Conservation (phyloP, 2,888 invertebrate genomes). For the Eledona agricola region DNA sequence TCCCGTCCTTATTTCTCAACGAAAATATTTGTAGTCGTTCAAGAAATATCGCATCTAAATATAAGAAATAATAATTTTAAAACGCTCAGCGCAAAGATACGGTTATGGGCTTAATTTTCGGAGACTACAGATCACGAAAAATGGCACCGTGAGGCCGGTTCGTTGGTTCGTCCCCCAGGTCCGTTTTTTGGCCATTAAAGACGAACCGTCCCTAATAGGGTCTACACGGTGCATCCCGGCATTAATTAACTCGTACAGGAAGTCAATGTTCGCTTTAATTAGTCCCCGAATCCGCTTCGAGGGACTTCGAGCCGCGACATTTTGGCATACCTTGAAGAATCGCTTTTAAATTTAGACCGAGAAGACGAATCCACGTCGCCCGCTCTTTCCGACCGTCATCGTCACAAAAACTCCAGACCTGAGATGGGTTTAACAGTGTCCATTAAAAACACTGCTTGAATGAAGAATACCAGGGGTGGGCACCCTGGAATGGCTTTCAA, state of each 20-base stretch:
- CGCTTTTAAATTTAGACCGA: conserved; percentile 41
- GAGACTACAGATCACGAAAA: too few relatives aligned
- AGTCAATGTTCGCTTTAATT: conserved; percentile 55
- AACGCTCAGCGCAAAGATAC: too few relatives aligned
- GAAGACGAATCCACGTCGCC: conserved; percentile 2
- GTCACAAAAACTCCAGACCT: conserved; percentile 41
- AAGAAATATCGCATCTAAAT: too few relatives aligned
- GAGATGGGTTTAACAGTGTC: conserved; percentile 45
- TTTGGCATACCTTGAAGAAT: conserved; percentile 42
- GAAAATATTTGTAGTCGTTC: too few relatives aligned
- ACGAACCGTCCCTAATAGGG: conserved; percentile 43
- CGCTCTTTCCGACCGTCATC: conserved; percentile 5
- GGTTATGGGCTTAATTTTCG: too few relatives aligned
- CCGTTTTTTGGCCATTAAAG: conserved; percentile 2
- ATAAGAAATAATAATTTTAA: too few relatives aligned
- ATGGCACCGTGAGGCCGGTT: too few relatives aligned
- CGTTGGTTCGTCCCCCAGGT: too few relatives aligned
- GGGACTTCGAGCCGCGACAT: conserved; percentile 33
- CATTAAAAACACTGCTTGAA: conserved; percentile 40
- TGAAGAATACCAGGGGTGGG: conserved; percentile 39
- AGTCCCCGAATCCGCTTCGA: conserved; percentile 48
- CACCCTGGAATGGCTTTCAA: conserved; percentile 34
- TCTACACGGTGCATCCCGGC: conserved; percentile 39
- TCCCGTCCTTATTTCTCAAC: too few relatives aligned
- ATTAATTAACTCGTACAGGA: conserved; percentile 55